Evolutionary conservation across 2,113 vertebrate species (phyloP).

Genomic region (Thunnus maccoyii): DNA sequence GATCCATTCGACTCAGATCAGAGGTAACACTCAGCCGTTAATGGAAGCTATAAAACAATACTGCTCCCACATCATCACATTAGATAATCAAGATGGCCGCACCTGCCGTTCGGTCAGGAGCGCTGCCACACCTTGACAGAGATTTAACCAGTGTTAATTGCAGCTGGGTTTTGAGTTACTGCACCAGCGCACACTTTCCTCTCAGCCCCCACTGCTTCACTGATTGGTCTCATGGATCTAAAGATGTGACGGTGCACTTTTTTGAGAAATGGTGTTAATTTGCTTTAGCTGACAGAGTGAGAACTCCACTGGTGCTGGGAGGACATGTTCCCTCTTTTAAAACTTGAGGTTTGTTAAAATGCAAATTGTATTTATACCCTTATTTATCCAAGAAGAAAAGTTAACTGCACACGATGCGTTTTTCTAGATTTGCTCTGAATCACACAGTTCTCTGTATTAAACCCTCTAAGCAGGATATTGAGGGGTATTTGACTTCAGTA

Average conservation of each 20-base stretch:
- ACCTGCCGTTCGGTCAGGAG: conserved; percentile 18
- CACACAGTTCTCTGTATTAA: background rate
- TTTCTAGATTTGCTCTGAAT: background rate
- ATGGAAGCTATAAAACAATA: conserved; percentile 72
- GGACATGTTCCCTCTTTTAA: conserved; percentile 9
- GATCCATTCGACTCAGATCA: conserved; percentile 59
- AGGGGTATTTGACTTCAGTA: background rate
- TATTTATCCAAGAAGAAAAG: background rate
- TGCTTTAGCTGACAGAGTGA: conserved; percentile 46
- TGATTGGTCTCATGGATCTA: conserved; percentile 50
- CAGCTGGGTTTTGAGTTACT: conserved; percentile 35
- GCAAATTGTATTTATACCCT: conserved; percentile 18
- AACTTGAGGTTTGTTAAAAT: conserved; percentile 29
- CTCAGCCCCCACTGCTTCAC: background rate
- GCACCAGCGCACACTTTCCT: background rate
- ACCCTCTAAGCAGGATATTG: background rate
- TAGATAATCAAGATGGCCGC: conserved; percentile 49
- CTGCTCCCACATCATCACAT: conserved; percentile 39
- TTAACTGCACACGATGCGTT: background rate
- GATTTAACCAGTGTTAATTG: conserved; percentile 48
- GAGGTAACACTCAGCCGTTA: conserved; percentile 54
- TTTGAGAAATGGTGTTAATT: conserved; percentile 62
- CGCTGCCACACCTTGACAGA: conserved; percentile 30
- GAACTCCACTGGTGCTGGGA: conserved; percentile 1
- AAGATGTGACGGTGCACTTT: conserved; percentile 53